Conservation (phyloP, 2,888 invertebrate species). For the Coenonympha arcania region DNA sequence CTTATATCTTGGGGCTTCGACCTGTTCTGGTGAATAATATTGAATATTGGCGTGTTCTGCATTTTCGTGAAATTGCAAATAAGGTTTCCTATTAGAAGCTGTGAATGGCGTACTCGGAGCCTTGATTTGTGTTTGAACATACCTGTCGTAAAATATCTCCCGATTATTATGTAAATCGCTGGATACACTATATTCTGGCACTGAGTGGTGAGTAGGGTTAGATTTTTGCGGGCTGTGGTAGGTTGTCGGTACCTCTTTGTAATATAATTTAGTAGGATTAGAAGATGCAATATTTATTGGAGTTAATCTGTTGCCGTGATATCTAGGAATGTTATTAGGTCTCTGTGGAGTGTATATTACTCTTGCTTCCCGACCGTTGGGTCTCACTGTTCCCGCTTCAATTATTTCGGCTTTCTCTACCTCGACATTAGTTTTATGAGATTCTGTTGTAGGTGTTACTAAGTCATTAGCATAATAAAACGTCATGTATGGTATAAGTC, state of each 20-base stretch:
- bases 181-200: slow-evolving; percentile 33
- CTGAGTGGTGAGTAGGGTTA: slow-evolving; percentile 41
- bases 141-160: slow-evolving; percentile 42
- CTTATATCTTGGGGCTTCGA: slow-evolving; percentile 55
- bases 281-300: slow-evolving; percentile 67
- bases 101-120: slow-evolving; percentile 38
- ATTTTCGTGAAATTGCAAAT: slow-evolving; percentile 44
- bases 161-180: slow-evolving; percentile 35
- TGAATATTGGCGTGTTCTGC: slow-evolving; percentile 47
- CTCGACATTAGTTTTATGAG: slow-evolving; percentile 44
- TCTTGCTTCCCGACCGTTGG: slow-evolving; percentile 49
- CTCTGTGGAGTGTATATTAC: slow-evolving; percentile 46
- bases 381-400: slow-evolving; percentile 42
- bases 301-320: slow-evolving; percentile 64
- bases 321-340: slow-evolving; percentile 57
- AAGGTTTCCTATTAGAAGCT: slow-evolving; percentile 47
- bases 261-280: slow-evolving; percentile 60
- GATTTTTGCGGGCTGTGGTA: slow-evolving; percentile 43
- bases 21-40: slow-evolving; percentile 58
- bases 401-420: slow-evolving; percentile 62
- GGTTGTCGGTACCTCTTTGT: slow-evolving; percentile 47
- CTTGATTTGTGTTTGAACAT: slow-evolving; percentile 45
- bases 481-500: slow-evolving; percentile 87
- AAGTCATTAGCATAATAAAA: slow-evolving; percentile 81
- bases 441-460: slow-evolving; percentile 53